Percentiles rank a stretch among this genome's conserved stretches.
Conservation (phyloP, 2,888 invertebrate genomes). For the Capitulum mitella region DNA sequence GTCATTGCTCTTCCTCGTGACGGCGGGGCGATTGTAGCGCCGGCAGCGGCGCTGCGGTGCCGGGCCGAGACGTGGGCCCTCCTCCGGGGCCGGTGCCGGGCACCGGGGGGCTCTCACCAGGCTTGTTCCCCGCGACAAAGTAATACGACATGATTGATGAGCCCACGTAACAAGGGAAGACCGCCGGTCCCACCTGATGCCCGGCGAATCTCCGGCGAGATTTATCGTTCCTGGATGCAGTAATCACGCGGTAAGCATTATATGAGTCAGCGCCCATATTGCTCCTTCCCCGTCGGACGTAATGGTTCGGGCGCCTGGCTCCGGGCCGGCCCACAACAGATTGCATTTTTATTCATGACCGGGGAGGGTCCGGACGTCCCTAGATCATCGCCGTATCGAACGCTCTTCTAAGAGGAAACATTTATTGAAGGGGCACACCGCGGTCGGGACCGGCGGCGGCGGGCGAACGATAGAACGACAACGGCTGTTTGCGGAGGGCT, state of each 20-base stretch:
- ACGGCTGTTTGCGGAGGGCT: too few species aligned
- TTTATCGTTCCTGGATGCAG: background rate
- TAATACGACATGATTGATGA: background rate
- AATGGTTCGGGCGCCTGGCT: background rate
- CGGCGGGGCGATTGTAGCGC: background rate
- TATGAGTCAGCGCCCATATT: constrained; percentile 19
- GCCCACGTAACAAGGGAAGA: background rate
- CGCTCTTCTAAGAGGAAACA: too few species aligned
- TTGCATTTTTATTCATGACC: constrained; percentile 7
- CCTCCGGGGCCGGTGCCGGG: background rate
- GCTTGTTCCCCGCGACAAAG: background rate
- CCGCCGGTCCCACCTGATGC: constrained; percentile 16
- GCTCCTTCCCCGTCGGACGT: background rate
- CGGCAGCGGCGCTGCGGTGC: background rate
- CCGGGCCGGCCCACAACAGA: background rate
- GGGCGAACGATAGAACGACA: too few species aligned
- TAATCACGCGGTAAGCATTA: background rate
- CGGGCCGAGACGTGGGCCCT: background rate
- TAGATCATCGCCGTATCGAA: background rate
- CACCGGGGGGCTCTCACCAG: background rate
- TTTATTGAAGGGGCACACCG: too few species aligned
- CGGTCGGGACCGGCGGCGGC: too few species aligned
- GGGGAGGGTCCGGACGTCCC: background rate
- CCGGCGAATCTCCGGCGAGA: background rate
- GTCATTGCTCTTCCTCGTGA: background rate